Evolutionary conservation across 2,113 vertebrate genomes (phyloP).

Genomic region (Oreocharis arfaki): DNA sequence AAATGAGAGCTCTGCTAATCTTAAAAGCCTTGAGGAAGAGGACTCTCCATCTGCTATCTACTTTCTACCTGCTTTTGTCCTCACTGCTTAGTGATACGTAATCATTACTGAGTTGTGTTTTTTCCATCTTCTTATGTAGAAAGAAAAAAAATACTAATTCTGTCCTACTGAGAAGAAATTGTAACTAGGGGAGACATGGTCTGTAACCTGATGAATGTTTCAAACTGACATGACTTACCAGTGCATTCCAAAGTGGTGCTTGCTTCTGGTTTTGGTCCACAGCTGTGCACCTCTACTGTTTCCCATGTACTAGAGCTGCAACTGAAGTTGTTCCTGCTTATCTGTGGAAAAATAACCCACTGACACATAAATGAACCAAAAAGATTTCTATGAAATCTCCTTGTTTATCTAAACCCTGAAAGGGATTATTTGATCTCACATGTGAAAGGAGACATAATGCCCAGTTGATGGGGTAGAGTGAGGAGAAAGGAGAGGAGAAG

Average conservation of each 20-base stretch:
- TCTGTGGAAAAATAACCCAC: neutral
- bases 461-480: neutral
- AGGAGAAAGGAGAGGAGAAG: neutral
- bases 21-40: neutral
- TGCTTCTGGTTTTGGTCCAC: neutral
- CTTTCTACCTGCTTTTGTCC: neutral
- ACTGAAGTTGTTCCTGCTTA: neutral
- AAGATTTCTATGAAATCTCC: neutral
- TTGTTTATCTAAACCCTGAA: neutral
- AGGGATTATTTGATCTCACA: neutral
- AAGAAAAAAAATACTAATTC: neutral
- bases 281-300: neutral
- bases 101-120: neutral
- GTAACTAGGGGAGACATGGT: neutral
- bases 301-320: neutral
- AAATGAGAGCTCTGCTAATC: neutral
- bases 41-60: neutral
- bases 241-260: neutral
- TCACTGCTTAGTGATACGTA: neutral
- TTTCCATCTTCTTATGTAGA: neutral
- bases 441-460: neutral
- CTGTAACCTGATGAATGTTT: neutral
- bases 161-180: neutral
- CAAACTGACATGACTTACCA: neutral
- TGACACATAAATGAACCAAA: neutral